Evolutionary conservation across 1,140 invertebrate species (phyloP), one percentile per base, ranked within the genome.

Genomic region (Papilio xuthus): DNA sequence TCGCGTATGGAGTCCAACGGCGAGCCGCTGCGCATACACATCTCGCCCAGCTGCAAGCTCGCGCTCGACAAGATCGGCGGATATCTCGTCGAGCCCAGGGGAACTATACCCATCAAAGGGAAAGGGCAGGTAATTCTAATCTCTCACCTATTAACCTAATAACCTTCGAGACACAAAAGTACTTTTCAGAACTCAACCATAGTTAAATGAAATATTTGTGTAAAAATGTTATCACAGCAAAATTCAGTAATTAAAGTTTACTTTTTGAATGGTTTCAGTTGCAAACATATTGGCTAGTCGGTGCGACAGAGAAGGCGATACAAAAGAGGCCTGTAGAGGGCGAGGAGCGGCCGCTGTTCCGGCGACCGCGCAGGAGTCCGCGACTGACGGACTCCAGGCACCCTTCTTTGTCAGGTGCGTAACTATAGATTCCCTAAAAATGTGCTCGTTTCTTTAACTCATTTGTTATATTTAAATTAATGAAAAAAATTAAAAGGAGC

Each of bases 1-100:
- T 98, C 97, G 28, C 95, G 98, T 72, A 99, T 99, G 98, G 98
- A 99, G 94, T 98, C 98, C 0, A 98, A 97, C 47, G 97, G 98
- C 44, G 95, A 96, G 96, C 97, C 98, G 9, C 93, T 98, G 28
- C 97, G 96, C 88, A 98, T 99, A 76, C 98, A 98, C 92, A 98
- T 97, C 84, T 98, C 97, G 80, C 92, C 93, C 56, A 95, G 96
- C 82, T 97, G 97, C 81, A 96, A 96, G 78, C 90, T 95, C 0
- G 92, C 98, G 2, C 93, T 99, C 12, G 96, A 97, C 77, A 95
- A 96, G 77, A 89, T 98, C 2, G 97, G 97, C 1, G 98, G 98
- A 2, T 99, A 98, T 90, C 90, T 95, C 44, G 95, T 97, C 4
- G 96, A 98, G 89, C 97, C 98, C 53, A 95, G 98, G 15, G 98